Evolutionary conservation across 2,888 invertebrate genomes (phyloP).

Genomic region (Drosophila tripunctata): DNA sequence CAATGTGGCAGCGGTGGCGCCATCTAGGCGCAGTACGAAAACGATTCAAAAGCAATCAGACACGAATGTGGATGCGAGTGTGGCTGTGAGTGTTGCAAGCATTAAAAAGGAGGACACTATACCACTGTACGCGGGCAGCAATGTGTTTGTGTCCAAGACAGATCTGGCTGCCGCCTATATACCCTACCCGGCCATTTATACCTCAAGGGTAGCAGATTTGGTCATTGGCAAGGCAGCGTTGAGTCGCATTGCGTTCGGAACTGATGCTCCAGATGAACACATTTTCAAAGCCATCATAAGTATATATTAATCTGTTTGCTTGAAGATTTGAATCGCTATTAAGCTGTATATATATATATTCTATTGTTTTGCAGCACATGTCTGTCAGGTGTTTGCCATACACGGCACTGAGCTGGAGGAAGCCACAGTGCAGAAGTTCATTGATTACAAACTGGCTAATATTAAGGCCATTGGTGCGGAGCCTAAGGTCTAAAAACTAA

Average conservation of each 20-base stretch:
- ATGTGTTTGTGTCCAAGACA: slow-evolving; percentile 80
- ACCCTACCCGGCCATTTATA: slow-evolving; percentile 82
- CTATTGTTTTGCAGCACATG: slow-evolving; percentile 76
- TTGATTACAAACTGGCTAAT: slow-evolving; percentile 77
- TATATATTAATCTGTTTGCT: slow-evolving; percentile 52
- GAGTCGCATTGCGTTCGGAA: slow-evolving; percentile 64
- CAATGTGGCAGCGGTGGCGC: no score
- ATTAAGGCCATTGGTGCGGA: slow-evolving; percentile 40
- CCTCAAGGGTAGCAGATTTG: slow-evolving; percentile 81
- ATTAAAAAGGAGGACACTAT: slow-evolving; percentile 55
- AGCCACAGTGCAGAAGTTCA: slow-evolving; percentile 69
- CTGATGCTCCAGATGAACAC: slow-evolving; percentile 64
- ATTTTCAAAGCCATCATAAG: slow-evolving; percentile 82
- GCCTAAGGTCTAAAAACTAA: slow-evolving; percentile 16
- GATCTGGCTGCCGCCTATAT: slow-evolving; percentile 81
- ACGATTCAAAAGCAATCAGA: slow-evolving; percentile 10
- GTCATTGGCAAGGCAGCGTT: slow-evolving; percentile 80
- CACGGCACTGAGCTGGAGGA: slow-evolving; percentile 75
- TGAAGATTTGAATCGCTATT: neutral
- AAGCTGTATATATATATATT: neutral
- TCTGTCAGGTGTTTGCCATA: slow-evolving; percentile 82
- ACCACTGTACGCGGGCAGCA: slow-evolving; percentile 82
- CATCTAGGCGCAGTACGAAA: no score
- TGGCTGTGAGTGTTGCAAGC: no score
- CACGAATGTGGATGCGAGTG: no score